phyloP scores from a whole-genome alignment of 2,797 vertebrate genomes.

The Catharus ustulatus region DNA sequence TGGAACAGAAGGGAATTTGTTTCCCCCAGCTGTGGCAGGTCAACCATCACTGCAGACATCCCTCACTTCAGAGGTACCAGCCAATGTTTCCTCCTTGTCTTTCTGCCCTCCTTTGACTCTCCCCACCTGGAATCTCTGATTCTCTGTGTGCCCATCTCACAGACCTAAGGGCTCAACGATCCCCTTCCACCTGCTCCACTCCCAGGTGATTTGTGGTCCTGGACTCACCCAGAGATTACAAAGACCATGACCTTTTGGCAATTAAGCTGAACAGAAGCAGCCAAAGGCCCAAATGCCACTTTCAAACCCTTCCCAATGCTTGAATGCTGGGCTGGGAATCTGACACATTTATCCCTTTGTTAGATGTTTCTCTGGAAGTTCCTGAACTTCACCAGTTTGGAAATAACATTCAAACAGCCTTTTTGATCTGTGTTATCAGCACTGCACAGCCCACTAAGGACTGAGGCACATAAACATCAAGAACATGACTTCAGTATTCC shows the following conservation, averaged over 20 bases:
- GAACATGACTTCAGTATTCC: not conserved
- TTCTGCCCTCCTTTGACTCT: not conserved
- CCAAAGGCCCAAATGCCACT: not conserved
- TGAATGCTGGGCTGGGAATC: not conserved
- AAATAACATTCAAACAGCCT: not conserved
- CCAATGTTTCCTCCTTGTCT: not conserved
- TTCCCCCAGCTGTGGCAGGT: not conserved
- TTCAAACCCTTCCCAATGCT: not conserved
- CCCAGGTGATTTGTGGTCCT: not conserved
- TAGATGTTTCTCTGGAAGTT: not conserved
- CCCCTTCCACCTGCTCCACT: not conserved
- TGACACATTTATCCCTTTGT: not conserved
- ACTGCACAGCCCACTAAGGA: not conserved
- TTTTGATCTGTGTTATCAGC: not conserved
- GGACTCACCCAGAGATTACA: not conserved
- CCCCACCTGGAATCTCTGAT: not conserved
- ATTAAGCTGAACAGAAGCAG: not conserved
- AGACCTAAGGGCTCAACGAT: not conserved
- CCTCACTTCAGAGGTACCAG: not conserved
- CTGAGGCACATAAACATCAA: not conserved
- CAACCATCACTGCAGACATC: not conserved
- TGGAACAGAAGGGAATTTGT: not conserved
- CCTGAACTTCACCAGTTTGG: not conserved
- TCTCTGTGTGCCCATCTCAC: not conserved
- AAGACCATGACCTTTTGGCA: not conserved